Evolutionary conservation across 2,113 vertebrate species (phyloP).

Genomic region (Thamnophis sirtalis): DNA sequence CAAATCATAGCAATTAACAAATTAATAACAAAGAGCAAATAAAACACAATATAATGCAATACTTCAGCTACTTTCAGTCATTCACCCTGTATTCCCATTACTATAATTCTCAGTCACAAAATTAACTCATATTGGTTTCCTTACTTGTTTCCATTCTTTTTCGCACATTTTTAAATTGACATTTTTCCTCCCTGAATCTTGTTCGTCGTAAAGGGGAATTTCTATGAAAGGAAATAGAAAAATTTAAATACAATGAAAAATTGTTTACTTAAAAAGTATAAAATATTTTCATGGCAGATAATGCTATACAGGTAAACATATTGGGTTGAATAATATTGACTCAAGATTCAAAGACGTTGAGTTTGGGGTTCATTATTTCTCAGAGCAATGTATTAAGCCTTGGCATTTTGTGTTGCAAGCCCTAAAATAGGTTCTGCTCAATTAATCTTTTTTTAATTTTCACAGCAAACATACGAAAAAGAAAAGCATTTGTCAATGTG

Average conservation of each 20-base stretch:
- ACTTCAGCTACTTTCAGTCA: neutral
- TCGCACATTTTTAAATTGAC: neutral
- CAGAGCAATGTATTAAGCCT: neutral
- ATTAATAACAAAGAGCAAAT: neutral
- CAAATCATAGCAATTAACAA: neutral
- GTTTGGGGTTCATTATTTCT: neutral
- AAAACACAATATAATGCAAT: neutral
- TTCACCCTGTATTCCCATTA: neutral
- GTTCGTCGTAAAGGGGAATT: neutral
- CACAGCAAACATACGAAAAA: neutral
- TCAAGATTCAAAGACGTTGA: neutral
- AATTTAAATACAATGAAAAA: neutral
- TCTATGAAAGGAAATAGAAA: constrained; percentile 1
- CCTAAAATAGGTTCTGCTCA: neutral
- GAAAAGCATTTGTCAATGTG: neutral
- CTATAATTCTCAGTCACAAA: neutral
- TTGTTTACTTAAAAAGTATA: neutral
- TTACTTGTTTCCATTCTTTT: neutral
- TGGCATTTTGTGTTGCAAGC: neutral
- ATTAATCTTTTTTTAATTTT: neutral
- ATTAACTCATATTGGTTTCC: neutral
- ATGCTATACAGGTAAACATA: neutral
- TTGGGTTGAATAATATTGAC: neutral
- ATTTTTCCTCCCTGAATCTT: neutral
- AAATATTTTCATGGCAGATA: neutral